Evolutionary conservation across 2,888 invertebrate species (phyloP).

Genomic region (Hyposoter dolosus): DNA sequence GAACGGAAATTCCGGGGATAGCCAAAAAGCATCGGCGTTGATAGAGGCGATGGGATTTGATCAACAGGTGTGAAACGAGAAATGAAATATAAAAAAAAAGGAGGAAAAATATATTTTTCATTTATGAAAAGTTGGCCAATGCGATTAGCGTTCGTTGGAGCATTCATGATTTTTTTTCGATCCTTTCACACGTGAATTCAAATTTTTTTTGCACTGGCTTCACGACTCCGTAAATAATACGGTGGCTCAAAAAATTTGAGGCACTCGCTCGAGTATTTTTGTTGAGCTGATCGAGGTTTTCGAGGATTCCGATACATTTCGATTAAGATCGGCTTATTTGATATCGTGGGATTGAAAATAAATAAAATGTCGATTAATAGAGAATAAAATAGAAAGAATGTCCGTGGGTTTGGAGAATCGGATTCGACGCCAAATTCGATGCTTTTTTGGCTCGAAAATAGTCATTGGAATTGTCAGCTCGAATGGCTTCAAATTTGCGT

Average conservation of each 20-base stretch:
- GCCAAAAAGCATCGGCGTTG: background rate
- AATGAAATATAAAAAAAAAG: background rate
- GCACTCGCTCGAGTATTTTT: background rate
- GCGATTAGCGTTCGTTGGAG: constrained; percentile 17
- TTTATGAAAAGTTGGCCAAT: constrained; percentile 7
- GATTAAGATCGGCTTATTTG: constrained; percentile 53
- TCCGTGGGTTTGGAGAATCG: constrained; percentile 27
- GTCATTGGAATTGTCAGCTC: background rate
- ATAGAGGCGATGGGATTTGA: background rate
- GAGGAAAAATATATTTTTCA: background rate
- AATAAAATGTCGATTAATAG: constrained; percentile 2
- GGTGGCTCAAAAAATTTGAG: background rate
- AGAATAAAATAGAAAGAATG: background rate
- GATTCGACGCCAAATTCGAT: constrained; percentile 33
- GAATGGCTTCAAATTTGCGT: constrained; percentile 11
- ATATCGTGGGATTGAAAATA: constrained; percentile 14
- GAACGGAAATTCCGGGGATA: background rate
- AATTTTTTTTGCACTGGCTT: constrained; percentile 18
- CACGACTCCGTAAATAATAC: constrained; percentile 10
- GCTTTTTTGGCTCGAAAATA: background rate
- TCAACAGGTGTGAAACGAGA: constrained; percentile 31
- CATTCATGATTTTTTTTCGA: constrained; percentile 9
- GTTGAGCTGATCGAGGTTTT: constrained; percentile 39
- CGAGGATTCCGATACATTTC: constrained; percentile 36
- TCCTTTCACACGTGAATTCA: background rate